Percentiles rank a stretch among this genome's conserved stretches.
These are phyloP conservation scores for Scaptomyza flava DNA, from an alignment of 2,888 invertebrate genomes.

Conservation along the genomic window DNA sequence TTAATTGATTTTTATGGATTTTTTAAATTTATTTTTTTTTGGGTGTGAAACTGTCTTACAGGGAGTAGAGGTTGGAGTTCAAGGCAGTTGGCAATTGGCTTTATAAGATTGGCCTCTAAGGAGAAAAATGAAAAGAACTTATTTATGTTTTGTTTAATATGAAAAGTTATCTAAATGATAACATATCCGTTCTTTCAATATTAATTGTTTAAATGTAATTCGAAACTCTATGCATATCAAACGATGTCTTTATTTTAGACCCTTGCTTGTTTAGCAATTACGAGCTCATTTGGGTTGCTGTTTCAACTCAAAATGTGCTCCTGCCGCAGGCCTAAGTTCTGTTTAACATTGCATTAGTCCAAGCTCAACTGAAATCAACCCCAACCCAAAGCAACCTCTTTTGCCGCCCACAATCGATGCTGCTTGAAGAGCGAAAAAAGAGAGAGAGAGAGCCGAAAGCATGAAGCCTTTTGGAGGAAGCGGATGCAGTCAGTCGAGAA, in stretches of 20 bases:
- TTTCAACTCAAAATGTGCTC: conserved; percentile 33
- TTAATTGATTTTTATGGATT: conserved; percentile 72
- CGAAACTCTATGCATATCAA: conserved; percentile 11
- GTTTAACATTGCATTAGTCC: conserved; percentile 57
- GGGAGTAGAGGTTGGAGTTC: conserved; percentile 44
- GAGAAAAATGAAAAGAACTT: too few species aligned
- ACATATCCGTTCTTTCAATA: not conserved
- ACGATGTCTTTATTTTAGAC: conserved; percentile 7
- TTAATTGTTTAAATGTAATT: not conserved
- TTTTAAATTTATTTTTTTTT: conserved; percentile 7
- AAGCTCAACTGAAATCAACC: conserved; percentile 55
- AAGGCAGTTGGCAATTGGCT: conserved; percentile 25
- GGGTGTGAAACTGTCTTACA: conserved; percentile 1
- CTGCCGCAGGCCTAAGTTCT: conserved; percentile 45
- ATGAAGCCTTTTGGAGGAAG: conserved; percentile 53
- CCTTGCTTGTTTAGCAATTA: conserved; percentile 30
- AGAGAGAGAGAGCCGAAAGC: not conserved
- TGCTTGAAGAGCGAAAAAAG: not conserved
- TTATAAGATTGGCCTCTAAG: too few species aligned
- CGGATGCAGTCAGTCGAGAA: conserved; percentile 72
- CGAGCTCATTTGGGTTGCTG: conserved; percentile 44
- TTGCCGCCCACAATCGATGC: conserved; percentile 21
- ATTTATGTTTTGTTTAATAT: too few species aligned
- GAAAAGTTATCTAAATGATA: not conserved
- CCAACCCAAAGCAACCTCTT: not conserved